Base-by-base conservation (phyloP, 2,113 vertebrate species). In the Alligator mississippiensis region DNA sequence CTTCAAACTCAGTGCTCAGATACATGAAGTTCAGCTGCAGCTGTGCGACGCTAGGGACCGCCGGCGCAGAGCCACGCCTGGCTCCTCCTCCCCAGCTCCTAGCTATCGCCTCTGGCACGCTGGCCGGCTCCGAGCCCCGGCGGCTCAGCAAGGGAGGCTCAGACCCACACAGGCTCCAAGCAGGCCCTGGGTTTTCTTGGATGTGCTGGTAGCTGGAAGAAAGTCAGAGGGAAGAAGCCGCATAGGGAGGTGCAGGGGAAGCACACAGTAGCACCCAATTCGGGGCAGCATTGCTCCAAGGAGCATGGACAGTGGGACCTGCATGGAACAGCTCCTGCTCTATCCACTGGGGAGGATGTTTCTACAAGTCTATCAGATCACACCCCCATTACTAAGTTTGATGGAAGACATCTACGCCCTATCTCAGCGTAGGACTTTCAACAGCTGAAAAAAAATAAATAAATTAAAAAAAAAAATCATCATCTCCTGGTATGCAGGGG, bases 171-270 rank as follows among this genome's bases (percentile, higher is more conserved):
- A 68, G 88, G 54, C 83, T 94, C 61, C 93, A 87, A 59, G 12
- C 66, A 1, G 93, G 22, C 47, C 15, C 85, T 0, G 64, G 77
- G 19, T 96, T 80, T n/a, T 93, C 96, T 55, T 17, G 87, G 66
- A 96, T 75, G 79, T 98, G 98, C 93, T 96, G 97, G 93, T 98
- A 99, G 91, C 99, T 99, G 80, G 28, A 74, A 9, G 3, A 9
- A 3, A 87, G 57, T 9, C 27, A 79, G 22, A 58, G 21, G 80
- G 55, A 30, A 78, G 7, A 87, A 22, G 70, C 34, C 24, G 13
- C 70, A 14, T 4, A 25, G 70, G 4, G 14, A 24, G 61, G 64
- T 13, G 30, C 27, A 34, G 15, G 13, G 34, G 19, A 63, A 38
- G 11, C 47, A 66, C 8, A 38, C 30, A 13, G 5, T 38, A n/a